phyloP scores from a whole-genome alignment of 2,888 invertebrate species.

The Lepidocyrtinus sp. region DNA sequence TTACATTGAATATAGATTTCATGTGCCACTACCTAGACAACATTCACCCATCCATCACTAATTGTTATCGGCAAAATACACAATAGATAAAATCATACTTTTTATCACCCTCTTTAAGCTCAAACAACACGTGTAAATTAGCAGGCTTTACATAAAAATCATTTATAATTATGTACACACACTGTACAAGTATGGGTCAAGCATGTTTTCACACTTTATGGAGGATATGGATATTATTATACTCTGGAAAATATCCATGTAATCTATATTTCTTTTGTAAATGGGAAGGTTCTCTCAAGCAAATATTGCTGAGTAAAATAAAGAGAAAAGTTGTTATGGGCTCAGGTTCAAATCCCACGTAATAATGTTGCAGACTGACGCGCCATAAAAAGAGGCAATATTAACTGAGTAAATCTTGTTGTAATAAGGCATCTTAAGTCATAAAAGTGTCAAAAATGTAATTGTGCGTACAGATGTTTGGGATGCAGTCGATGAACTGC shows the following conservation, averaged over 20 bases:
- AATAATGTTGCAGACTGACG: not conserved
- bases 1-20: too few species aligned
- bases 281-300: not conserved
- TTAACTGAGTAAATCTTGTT: too few species aligned
- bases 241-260: not conserved
- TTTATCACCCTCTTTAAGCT: conserved; percentile 22
- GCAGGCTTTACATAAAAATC: conserved; percentile 17
- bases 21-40: too few species aligned
- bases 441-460: conserved; percentile 9
- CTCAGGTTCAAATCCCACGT: not conserved
- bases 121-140: conserved; percentile 41
- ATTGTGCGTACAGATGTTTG: too few species aligned
- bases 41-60: conserved; percentile 1
- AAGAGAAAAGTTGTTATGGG: not conserved
- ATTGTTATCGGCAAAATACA: not conserved
- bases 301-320: not conserved
- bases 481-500: too few species aligned
- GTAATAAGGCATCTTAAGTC: not conserved
- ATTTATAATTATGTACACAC: not conserved
- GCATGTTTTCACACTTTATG: not conserved
- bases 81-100: not conserved
- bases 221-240: too few species aligned
- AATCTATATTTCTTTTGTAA: not conserved
- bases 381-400: not conserved
- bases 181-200: not conserved